Evolutionary conservation across 2,113 vertebrate genomes (phyloP).

Genomic region (Urocolius indicus): DNA sequence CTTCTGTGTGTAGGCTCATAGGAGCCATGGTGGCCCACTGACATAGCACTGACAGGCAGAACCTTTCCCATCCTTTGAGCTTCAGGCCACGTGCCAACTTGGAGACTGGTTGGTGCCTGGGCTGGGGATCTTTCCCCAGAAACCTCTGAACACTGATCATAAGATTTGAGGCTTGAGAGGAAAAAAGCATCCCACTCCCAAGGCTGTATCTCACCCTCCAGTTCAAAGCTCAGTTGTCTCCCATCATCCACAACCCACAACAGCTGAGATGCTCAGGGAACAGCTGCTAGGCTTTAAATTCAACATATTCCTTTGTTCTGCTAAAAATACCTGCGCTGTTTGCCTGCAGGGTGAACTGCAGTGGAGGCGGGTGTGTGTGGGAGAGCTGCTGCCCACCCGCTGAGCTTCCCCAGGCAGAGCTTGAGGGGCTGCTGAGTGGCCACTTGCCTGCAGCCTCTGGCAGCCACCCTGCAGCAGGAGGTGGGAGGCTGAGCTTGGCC

Average conservation of each 20-base stretch:
- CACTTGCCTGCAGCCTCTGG: neutral
- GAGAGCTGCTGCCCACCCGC: neutral
- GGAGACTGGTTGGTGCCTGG: rapidly evolving
- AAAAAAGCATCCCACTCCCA: neutral
- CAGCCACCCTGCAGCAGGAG: neutral
- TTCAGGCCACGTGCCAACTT: neutral
- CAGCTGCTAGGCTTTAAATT: neutral
- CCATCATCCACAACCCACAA: neutral
- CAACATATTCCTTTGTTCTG: rapidly evolving
- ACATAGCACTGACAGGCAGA: neutral
- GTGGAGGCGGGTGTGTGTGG: rapidly evolving
- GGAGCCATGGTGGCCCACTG: neutral
- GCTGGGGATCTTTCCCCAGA: neutral
- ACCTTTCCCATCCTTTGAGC: neutral
- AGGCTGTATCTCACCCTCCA: neutral
- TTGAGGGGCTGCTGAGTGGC: neutral
- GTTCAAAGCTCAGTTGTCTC: neutral
- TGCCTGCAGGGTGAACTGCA: neutral
- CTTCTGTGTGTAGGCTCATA: neutral
- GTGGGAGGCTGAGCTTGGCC: rapidly evolving
- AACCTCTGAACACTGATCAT: neutral
- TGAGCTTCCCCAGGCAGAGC: neutral
- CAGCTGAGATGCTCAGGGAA: neutral
- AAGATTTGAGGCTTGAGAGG: neutral
- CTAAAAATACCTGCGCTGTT: neutral